Percentiles rank a stretch among this genome's conserved stretches.
phyloP scores from a whole-genome alignment of 2,888 invertebrate species.

The Xestia c-nigrum region DNA sequence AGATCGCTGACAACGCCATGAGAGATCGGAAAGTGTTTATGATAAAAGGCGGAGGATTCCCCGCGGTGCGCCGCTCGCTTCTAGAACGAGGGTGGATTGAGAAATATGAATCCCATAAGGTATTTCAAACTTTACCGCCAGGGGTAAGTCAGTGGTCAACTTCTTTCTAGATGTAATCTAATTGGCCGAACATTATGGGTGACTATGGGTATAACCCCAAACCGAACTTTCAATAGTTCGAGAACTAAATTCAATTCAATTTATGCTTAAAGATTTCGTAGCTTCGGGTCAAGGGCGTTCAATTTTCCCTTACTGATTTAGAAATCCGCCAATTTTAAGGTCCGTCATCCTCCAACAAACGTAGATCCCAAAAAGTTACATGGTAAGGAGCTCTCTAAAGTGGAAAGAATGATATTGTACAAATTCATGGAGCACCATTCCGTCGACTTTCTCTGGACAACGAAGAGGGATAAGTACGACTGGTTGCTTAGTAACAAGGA shows the following conservation, averaged over 20 bases:
- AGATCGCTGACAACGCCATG: slow-evolving; percentile 92
- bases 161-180: slow-evolving; percentile 25
- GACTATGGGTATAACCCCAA: slow-evolving; percentile 2
- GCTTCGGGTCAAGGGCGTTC: slow-evolving; percentile 1
- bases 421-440: slow-evolving; percentile 94
- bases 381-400: slow-evolving; percentile 90
- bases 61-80: slow-evolving; percentile 93
- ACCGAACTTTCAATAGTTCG: slow-evolving; percentile 34
- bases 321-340: slow-evolving; percentile 70
- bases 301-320: slow-evolving; percentile 1
- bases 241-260: slow-evolving; percentile 11
- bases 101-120: slow-evolving; percentile 90
- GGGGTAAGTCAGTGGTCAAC: slow-evolving; percentile 47
- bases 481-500: slow-evolving; percentile 91
- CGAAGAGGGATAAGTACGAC: slow-evolving; percentile 95
- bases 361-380: slow-evolving; percentile 85
- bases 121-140: slow-evolving; percentile 63
- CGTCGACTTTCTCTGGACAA: slow-evolving; percentile 97
- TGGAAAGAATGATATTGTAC: slow-evolving; percentile 93
- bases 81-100: slow-evolving; percentile 94
- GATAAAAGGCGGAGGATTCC: slow-evolving; percentile 93
- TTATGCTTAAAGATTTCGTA: slow-evolving; percentile 6
- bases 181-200: slow-evolving; percentile 33
- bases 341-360: slow-evolving; percentile 82
- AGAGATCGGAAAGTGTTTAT: slow-evolving; percentile 92